phyloP scores from a whole-genome alignment of 2,888 invertebrate species.

The Drosophila falleni region DNA sequence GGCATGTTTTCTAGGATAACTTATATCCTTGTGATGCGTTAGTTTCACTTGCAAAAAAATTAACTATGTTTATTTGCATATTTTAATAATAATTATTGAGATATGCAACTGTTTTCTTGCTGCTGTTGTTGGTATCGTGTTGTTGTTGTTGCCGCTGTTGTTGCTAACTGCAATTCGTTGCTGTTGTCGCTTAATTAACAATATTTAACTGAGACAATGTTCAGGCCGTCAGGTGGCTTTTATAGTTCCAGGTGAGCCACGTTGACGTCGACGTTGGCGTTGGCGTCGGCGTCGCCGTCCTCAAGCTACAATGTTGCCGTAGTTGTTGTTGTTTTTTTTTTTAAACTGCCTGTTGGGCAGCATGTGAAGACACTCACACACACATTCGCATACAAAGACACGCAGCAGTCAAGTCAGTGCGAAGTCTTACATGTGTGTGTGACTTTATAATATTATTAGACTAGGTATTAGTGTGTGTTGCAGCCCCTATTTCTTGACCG shows the following conservation, averaged over 20 bases:
- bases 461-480: slow-evolving; percentile 46
- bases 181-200: slow-evolving; percentile 70
- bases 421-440: slow-evolving; percentile 62
- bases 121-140: neutral
- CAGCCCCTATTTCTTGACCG: slow-evolving; percentile 26
- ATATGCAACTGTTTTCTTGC: slow-evolving; percentile 5
- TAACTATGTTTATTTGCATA: slow-evolving; percentile 4
- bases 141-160: slow-evolving; percentile 1
- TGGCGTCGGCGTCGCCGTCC: slow-evolving; percentile 34
- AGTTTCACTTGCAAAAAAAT: slow-evolving; percentile 34
- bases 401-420: slow-evolving; percentile 25
- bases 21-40: neutral
- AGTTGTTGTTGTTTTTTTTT: slow-evolving; percentile 30
- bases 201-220: slow-evolving; percentile 77
- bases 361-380: slow-evolving; percentile 15
- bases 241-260: slow-evolving; percentile 65
- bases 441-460: slow-evolving; percentile 72
- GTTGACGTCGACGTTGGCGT: slow-evolving; percentile 21
- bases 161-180: slow-evolving; percentile 21
- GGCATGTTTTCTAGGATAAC: neutral
- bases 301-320: slow-evolving; percentile 23
- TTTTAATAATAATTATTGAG: slow-evolving; percentile 2
- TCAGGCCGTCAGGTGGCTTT: slow-evolving; percentile 64
- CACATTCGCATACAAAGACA: neutral
- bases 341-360: slow-evolving; percentile 33